Evolutionary conservation across 1,140 invertebrate species (phyloP).

Genomic region (Drosophila kurseongensis): DNA sequence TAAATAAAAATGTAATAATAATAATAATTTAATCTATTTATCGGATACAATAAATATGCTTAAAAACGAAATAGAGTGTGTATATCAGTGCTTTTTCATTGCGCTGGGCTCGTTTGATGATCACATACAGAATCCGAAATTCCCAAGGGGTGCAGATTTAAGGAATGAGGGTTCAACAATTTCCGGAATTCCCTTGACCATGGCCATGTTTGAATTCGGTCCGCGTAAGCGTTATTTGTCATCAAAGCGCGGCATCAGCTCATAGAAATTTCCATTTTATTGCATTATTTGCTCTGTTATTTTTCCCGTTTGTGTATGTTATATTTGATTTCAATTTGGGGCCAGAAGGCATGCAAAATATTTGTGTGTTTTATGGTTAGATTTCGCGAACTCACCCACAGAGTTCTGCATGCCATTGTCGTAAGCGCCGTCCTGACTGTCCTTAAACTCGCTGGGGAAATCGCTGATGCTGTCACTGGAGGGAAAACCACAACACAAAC

Average conservation of each 20-base stretch:
- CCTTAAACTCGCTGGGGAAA: slow-evolving; percentile 86
- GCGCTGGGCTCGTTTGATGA: slow-evolving; percentile 63
- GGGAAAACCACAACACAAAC: slow-evolving; percentile 14
- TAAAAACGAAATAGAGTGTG: slow-evolving; percentile 24
- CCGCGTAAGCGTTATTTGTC: slow-evolving; percentile 59
- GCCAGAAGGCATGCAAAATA: slow-evolving; percentile 64
- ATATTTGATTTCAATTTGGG: slow-evolving; percentile 69
- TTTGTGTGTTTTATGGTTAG: slow-evolving; percentile 61
- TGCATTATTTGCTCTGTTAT: slow-evolving; percentile 70
- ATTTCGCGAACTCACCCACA: slow-evolving; percentile 85
- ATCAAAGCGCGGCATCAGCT: slow-evolving; percentile 42
- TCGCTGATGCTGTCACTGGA: slow-evolving; percentile 86
- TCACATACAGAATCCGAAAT: slow-evolving; percentile 11
- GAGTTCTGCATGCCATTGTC: slow-evolving; percentile 86
- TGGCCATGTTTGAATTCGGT: slow-evolving; percentile 18
- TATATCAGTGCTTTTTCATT: slow-evolving; percentile 19
- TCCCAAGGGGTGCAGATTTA: not conserved
- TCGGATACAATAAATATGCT: slow-evolving; percentile 17
- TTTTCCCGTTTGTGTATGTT: slow-evolving; percentile 10
- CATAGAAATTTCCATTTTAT: slow-evolving; percentile 64
- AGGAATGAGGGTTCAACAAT: not conserved
- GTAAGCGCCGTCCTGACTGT: slow-evolving; percentile 79
- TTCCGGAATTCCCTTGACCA: slow-evolving; percentile 13
- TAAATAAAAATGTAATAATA: too few species aligned
- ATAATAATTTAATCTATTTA: slow-evolving; percentile 12